Evolutionary conservation across 2,888 invertebrate species (phyloP), one percentile per base, ranked within the genome.

Genomic region (Eristalinus aeneus): DNA sequence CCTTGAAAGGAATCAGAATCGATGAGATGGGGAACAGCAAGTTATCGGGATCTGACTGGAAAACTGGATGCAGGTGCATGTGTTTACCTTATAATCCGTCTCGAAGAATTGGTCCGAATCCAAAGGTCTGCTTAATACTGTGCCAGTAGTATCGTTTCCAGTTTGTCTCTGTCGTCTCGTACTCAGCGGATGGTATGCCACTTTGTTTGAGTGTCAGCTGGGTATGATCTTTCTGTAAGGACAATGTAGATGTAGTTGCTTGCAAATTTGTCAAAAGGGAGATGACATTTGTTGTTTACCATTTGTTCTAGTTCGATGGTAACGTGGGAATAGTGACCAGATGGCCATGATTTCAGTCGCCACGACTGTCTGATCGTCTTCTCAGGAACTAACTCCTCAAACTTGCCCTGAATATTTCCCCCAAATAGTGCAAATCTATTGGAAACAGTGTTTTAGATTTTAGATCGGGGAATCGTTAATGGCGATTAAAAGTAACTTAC

Each of bases 111-210:
- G 89, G 88, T 34, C 92, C 93, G 85, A 92, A 93, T 60, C 92
- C 92, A 83, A 93, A 93, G 12, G 92, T 91, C 83, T 91, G 92
- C 80, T 97, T 98, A 92, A 99, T 98, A 89, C 98, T 96, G 90
- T 97, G 96, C 95, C 98, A 98, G 92, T 99, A 99, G 93, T 98
- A 98, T 78, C 96, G 94, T 87, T 96, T 95, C 99, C 99, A 99
- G 90, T 99, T 99, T 80, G 95, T 94, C 89, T 94, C 94, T 46
- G 98, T 98, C 61, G 95, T 94, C 6, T 97, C 96, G 80, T 95
- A 94, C 92, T 97, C 98, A 72, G 94, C 94, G 5, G 94, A 92
- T 1, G 99, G 99, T 11, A 99, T 96, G 64, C 97, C 96, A 2
- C 94, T 95, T 92, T 99, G 99, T 56, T 94, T 95, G 65, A 99